Base-by-base conservation (phyloP, 2,113 vertebrate genomes). In the Cettia cetti region DNA sequence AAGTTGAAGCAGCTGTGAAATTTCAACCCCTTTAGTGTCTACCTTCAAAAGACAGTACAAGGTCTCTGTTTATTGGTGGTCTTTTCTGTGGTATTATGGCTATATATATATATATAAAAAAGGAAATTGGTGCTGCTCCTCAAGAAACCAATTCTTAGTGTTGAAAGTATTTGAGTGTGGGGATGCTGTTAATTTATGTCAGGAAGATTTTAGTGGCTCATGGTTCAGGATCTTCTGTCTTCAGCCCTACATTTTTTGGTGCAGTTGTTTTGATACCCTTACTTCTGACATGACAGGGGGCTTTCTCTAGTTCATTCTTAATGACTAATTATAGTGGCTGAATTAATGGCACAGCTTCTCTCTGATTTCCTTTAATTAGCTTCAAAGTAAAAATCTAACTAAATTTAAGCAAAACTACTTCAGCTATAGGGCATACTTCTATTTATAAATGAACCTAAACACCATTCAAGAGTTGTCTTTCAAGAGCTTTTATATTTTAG, bases 401-500 rank as follows among this genome's bases (percentile, higher is more conserved):
- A 81, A 86, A 91, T 95, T 94, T 70, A 89, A 91, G 64, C 39
- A 63, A 81, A 91, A 74, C 26, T 95, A 30, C 68, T 86, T 91
- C 80, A 91, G 64, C 80, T 83, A 45, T 65, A 65, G 42, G 64
- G 71, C 76, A 86, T 74, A 60, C 22, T 95, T 92, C 80, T 92
- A 50, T 86, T 94, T 90, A 83, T 90, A 96, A 95, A 80, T 83
- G 33, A 84, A 76, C n/a, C 31, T 81, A 81, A 86, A 77, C 54
- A 54, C 63, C 22, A 37, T 81, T 92, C 72, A 83, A 21, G 64
- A 50, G 64, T 37, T 91, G 33, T 59, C 84, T 93, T 91, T 83
- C n/a, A 81, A 84, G 49, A 86, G 42, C 35, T 54, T 83, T 52
- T 92, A n/a, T 66, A 56, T 78, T 89, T 95, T 54, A 72, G 59